Evolutionary conservation across 2,888 invertebrate genomes (phyloP), one percentile per base, ranked within the genome.

Genomic region (Zeuzera pyrina): DNA sequence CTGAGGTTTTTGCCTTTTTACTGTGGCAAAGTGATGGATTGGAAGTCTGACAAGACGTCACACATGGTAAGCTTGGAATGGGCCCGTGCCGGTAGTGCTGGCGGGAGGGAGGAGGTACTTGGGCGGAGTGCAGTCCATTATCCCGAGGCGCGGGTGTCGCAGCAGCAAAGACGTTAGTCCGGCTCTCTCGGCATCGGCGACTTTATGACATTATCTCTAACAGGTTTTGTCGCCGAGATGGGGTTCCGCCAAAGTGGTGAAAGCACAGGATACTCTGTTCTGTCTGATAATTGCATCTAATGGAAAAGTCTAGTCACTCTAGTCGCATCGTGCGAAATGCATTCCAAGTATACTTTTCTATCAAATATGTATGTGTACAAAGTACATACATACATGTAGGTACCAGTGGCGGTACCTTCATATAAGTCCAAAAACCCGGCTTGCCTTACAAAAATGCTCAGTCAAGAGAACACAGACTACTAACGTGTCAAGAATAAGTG

Each of bases 121-220:
- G 28, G 31, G 38, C 38, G 50, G 38, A 44, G 43, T 38, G 36
- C 23, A 15, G 68, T 76, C 73, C 76, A 77, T 78, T 78, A 79
- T 74, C 66, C 60, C 60, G 64, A 66, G 65, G 74, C 69, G 68
- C 68, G 68, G 67, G 62, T 66, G 62, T 55, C 62, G 58, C 69
- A 68, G 64, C 71, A 72, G 70, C 76, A 70, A 78, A 77, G 76
- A 76, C 72, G 74, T 71, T 76, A 74, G 74, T 73, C 77, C 74
- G 72, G 71, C 72, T 67, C 71, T 70, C 61, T 64, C n/a, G n/a
- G 74, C 74, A 64, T 70, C 70, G 72, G 67, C 63, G 78, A 77
- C 70, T 79, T 81, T 81, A 79, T 77, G 76, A 81, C 79, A 76
- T 81, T 81, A 81, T 79, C 79, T 72, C 76, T 79, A 79, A 79